Base-by-base conservation (phyloP, 2,888 invertebrate genomes). In the Andrena camellia region DNA sequence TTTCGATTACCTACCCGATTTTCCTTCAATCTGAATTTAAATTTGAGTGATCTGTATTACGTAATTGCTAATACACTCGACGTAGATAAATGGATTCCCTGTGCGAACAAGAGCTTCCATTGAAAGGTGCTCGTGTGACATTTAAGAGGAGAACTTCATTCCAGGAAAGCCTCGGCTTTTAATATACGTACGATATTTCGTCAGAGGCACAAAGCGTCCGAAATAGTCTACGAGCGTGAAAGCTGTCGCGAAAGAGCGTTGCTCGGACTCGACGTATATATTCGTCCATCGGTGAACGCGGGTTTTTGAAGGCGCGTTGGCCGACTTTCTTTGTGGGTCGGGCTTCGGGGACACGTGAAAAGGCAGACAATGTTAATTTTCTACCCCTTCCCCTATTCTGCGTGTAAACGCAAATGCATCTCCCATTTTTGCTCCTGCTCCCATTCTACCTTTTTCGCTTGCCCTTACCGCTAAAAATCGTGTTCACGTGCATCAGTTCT, bases 241-340 rank as follows among this genome's bases (percentile, higher is more conserved):
- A 88, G 88, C 85, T 80, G 70, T 74, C 72, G 78, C 67, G 62
- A 80, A 80, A 72, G 81, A 87, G 83, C 86, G 67, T 73, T 48
- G 29, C 75, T 74, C 71, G 73, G 23, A 48, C 23, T 31, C 20
- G 26, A 23, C 52, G 29, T 20, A 42, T 26, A 60, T 26, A 62
- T 70, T 57, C 31, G 70, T 73, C 72, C 74, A 67, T 75, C 72
- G 60, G 82, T 52, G 78, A 72, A 72, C 75, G 48, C 76, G 42
- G 72, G 70, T 71, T 74, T 67, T 50, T 48, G 54, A 54, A 78
- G 83, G 67, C 84, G 76, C 81, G 89, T 84, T 91, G 91, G 88
- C 91, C 91, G 90, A 91, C 87, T 90, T 92, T 89, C 91, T 91
- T 92, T 91, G 90, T 90, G 77, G 84, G 70, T 68, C 75, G 80